Percentiles rank a stretch among this genome's conserved stretches.
These are phyloP conservation scores for Astropecten irregularis DNA, from an alignment of 53 echinoderm and acorn worm genomes.

Conservation along the genomic window DNA sequence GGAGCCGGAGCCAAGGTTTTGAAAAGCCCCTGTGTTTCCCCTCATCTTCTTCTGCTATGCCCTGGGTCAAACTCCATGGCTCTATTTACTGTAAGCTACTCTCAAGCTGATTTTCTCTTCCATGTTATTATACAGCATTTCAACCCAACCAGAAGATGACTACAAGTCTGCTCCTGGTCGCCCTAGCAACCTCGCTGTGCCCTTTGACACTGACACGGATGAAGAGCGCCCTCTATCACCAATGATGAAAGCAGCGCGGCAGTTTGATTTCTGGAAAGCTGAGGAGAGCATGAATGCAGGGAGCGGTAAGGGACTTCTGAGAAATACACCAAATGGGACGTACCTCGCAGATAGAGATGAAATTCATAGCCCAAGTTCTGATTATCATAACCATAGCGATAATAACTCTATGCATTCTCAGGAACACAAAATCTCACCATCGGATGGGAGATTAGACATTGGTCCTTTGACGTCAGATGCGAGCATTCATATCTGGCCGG, in stretches of 20 bases:
- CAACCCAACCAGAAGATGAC: constrained; percentile 8
- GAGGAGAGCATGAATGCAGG: constrained; percentile 36
- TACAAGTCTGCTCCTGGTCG: neutral
- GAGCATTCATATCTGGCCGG: constrained; percentile 74
- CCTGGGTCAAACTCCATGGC: no score
- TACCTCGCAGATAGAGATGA: neutral
- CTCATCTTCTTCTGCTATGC: no score
- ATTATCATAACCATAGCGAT: neutral
- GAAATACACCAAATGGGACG: neutral
- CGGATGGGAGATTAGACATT: neutral
- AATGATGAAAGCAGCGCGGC: constrained; percentile 87
- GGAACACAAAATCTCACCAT: neutral
- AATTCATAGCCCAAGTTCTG: neutral
- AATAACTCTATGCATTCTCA: neutral
- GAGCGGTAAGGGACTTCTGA: neutral
- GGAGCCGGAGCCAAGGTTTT: no score
- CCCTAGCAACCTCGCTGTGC: constrained; percentile 4
- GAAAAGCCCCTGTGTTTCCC: no score
- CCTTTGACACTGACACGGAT: constrained; percentile 71
- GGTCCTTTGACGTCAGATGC: constrained; percentile 28
- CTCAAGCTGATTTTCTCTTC: neutral
- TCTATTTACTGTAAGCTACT: neutral
- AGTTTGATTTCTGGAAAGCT: constrained; percentile 70
- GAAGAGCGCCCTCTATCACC: constrained; percentile 79
- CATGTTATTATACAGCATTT: neutral